Evolutionary conservation across 2,888 invertebrate genomes (phyloP), one percentile per base, ranked within the genome.

Genomic region (Lottia gigantea): DNA sequence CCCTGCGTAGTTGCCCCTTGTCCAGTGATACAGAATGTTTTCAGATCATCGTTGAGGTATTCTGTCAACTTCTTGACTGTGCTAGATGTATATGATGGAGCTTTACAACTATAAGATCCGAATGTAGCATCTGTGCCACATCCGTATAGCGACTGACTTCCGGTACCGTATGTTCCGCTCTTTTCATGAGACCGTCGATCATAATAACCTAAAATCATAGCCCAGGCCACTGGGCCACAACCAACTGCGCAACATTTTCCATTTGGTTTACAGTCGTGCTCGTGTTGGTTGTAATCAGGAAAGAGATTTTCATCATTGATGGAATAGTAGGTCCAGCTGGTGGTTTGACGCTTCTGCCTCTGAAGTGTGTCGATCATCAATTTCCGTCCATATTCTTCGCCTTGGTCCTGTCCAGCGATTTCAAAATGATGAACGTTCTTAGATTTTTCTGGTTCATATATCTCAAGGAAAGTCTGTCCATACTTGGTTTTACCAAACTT

Each of bases 211-310:
- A 72, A 67, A 15, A 72, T 26, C 72, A 70, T 70, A 23, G 72
- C 72, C 72, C 72, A 72, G 12, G 73, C 73, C 46, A 74, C 73
- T 11, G 73, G 73, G 8, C 73, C 73, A 47, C 73, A 71, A 14
- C 73, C 73, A 40, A 74, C 73, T 46, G 55, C 55, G 4, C 55
- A 55, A 12, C 55, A 55, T 55, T 55, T 55, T 6, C n/a, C 55
- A 31, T n/a, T 40, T 46, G 31, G 14, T 25, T 26, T 61, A 26
- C 19, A 46, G 25, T 31, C 66, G 66, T 55, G 55, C 8, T n/a
- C 19, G 55, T 55, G 55, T 64, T 74, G 73, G 46, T 66, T 61
- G 66, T 74, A 74, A 68, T 71, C 62, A 26, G 73, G 73, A 62
- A 74, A 71, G 23, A 69, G 16, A 19, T 14, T 3, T 15, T 68